These are phyloP conservation scores for Pararge aegeria DNA, from an alignment of 1,140 invertebrate species.

Conservation along the genomic window DNA sequence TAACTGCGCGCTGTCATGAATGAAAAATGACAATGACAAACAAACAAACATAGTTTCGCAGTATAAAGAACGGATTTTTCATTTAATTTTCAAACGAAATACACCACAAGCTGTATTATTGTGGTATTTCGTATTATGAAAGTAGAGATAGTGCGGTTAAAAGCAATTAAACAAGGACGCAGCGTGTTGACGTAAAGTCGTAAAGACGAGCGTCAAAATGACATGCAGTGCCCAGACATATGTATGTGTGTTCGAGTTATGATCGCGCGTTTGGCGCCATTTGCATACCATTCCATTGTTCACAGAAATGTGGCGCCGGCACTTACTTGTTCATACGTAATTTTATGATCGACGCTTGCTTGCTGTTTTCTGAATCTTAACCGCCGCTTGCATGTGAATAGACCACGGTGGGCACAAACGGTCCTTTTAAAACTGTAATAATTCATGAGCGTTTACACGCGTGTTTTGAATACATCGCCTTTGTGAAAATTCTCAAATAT, in stretches of 20 bases:
- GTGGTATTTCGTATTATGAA: no score
- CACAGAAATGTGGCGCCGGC: slow-evolving; percentile 68
- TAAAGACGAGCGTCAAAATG: slow-evolving; percentile 8
- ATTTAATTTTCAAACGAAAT: no score
- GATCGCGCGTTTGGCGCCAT: slow-evolving; percentile 60
- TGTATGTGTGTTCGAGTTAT: slow-evolving; percentile 52
- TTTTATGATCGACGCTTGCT: slow-evolving; percentile 64
- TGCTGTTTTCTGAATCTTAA: slow-evolving; percentile 58
- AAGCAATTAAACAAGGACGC: not conserved
- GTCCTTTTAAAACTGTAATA: slow-evolving; percentile 62
- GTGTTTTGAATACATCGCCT: slow-evolving; percentile 46
- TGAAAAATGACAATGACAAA: no score
- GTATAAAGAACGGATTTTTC: no score
- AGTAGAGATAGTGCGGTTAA: not conserved
- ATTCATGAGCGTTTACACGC: slow-evolving; percentile 49
- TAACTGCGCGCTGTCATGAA: no score
- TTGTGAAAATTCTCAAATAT: slow-evolving; percentile 52
- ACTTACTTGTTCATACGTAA: slow-evolving; percentile 61
- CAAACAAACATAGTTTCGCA: no score
- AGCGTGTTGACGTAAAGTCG: not conserved
- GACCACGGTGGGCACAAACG: slow-evolving; percentile 41
- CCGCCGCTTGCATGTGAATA: slow-evolving; percentile 57
- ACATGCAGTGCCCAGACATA: slow-evolving; percentile 6
- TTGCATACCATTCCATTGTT: slow-evolving; percentile 70
- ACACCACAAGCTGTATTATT: no score